Base-by-base conservation (phyloP, 2,888 invertebrate species). In the Panzeria rudis region DNA sequence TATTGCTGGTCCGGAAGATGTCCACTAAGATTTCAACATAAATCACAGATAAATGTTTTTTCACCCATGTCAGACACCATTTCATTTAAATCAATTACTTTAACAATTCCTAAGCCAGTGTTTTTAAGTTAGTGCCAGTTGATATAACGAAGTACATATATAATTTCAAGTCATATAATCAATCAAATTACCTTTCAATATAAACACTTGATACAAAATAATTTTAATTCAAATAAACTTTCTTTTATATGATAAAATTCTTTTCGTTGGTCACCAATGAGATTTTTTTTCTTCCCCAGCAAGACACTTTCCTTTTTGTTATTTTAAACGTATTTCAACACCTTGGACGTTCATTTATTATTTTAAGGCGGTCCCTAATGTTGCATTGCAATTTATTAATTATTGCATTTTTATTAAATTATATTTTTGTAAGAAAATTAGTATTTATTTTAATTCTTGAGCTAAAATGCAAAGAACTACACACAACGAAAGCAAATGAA, bases 401-500 rank as follows among this genome's bases (percentile, higher is more conserved):
- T 84, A 83, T 52, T 15, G 35, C 82, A 82, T 85, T 73, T 75
- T 85, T 66, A 20, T 50, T 59, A 11, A 20, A 32, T 32, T 13
- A 15, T 69, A 75, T 77, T 78, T 8, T 78, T 69, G 17, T 64
- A 71, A 71, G 54, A 75, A 84, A 71, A 75, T 75, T 38, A 86
- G 66, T 71, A 86, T 86, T 83, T 79, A 83, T 86, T 75, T 85
- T 78, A 78, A 66, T 73, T 78, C 64, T 82, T 79, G 78, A 82
- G 73, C 71, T 77, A 76, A 86, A 84, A 84, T 82, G 86, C 86
- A 83, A 87, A 87, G 86, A 85, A 73, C 85, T 82, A 82, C 82
- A 86, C 73, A 86, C 86, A 84, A 83, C 69, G 61, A 87, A 86
- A 87, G 84, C 84, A 87, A 88, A 88, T 84, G 86, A 84, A 88